These are phyloP conservation scores for Drosophila quasianomalipes DNA, from an alignment of 2,888 invertebrate genomes.

Conservation along the genomic window DNA sequence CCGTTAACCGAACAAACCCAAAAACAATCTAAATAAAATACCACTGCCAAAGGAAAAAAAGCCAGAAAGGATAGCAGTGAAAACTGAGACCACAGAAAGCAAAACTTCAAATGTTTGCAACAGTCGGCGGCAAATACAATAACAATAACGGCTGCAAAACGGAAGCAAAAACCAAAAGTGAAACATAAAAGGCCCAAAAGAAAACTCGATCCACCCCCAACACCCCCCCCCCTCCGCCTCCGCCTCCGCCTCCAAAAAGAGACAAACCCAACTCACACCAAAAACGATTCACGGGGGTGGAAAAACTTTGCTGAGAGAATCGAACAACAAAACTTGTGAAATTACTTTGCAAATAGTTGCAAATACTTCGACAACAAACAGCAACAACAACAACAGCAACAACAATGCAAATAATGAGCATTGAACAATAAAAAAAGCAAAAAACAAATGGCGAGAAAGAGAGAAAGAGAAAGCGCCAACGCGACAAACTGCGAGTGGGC, in stretches of 20 bases:
- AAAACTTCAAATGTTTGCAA: slow-evolving; percentile 66
- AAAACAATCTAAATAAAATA: slow-evolving; percentile 38
- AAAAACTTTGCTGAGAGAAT: slow-evolving; percentile 50
- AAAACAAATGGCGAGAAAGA: background rate
- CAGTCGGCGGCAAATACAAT: slow-evolving; percentile 58
- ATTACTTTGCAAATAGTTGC: slow-evolving; percentile 73
- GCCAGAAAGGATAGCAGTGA: background rate
- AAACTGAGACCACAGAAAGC: slow-evolving; percentile 55
- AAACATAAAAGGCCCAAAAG: slow-evolving; percentile 19
- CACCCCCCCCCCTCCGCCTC: no score
- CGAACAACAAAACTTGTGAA: slow-evolving; percentile 72
- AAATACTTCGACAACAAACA: slow-evolving; percentile 38
- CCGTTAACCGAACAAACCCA: background rate
- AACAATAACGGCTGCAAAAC: slow-evolving; percentile 45
- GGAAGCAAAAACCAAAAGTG: slow-evolving; percentile 40
- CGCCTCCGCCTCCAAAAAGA: background rate
- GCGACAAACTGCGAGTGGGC: slow-evolving; percentile 39
- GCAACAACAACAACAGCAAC: slow-evolving; percentile 25
- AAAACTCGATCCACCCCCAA: background rate
- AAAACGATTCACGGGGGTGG: slow-evolving; percentile 17
- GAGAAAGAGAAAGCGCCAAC: slow-evolving; percentile 1
- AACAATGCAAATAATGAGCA: slow-evolving; percentile 66
- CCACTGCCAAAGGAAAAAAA: background rate
- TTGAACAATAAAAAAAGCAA: slow-evolving; percentile 59
- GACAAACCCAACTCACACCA: background rate